Percentiles rank a stretch among this genome's conserved stretches.
These are phyloP conservation scores for Pyrochroa serraticornis DNA, from an alignment of 2,888 invertebrate species.

Conservation along the genomic window DNA sequence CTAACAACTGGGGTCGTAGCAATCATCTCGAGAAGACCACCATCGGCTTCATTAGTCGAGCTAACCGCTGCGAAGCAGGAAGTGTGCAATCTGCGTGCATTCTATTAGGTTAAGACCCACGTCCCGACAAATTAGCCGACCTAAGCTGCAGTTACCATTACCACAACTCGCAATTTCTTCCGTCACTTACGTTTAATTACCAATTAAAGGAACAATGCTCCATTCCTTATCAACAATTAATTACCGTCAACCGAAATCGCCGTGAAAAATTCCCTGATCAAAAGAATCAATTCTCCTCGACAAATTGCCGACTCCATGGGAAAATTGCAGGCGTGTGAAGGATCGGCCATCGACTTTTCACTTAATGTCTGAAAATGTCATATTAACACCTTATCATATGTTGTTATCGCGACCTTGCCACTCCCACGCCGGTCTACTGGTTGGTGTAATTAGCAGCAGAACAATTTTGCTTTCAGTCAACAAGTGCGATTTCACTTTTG, in stretches of 20 bases:
- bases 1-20: no score
- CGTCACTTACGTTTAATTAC: constrained; percentile 3
- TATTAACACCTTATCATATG: no score
- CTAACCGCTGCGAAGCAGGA: no score
- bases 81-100: no score
- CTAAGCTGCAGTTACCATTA: background rate
- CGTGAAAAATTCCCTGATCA: background rate
- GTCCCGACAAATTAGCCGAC: constrained; percentile 2
- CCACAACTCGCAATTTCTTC: background rate
- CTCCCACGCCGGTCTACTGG: constrained; percentile 11
- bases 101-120: no score
- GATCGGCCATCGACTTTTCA: background rate
- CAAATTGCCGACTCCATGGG: background rate
- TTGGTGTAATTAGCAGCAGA: constrained; percentile 22
- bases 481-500: constrained; percentile 32
- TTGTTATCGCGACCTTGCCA: constrained; percentile 15
- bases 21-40: no score
- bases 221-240: constrained; percentile 5
- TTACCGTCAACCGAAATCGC: background rate
- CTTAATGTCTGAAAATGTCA: background rate
- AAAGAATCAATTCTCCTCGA: background rate
- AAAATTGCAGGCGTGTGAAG: background rate
- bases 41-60: no score
- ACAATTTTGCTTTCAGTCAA: constrained; percentile 27
- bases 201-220: constrained; percentile 2